Evolutionary conservation across 2,888 invertebrate genomes (phyloP), one percentile per base, ranked within the genome.

Genomic region (Agrilus biguttatus): DNA sequence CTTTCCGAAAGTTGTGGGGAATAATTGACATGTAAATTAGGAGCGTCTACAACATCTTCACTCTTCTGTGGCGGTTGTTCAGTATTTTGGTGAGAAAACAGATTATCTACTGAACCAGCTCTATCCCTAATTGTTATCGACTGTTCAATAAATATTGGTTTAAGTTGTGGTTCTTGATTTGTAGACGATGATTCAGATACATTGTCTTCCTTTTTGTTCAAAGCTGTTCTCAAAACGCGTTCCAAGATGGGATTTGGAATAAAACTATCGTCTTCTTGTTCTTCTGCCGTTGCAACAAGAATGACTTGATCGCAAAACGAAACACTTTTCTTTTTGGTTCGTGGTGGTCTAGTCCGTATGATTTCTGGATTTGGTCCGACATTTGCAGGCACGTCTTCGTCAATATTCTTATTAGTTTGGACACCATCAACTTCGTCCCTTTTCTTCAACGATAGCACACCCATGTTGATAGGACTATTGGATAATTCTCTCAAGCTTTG

Each of bases 271-370:
- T 87, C 87, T 64, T 89, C 89, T 56, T 90, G 86, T 54, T 91
- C 90, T 56, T 92, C 91, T 0, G 90, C 89, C 1, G 90, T 90
- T 5, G 92, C 90, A 10, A 92, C 91, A 43, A 92, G 68, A 47
- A 90, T 90, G 0, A 93, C 90, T 66, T 92, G 89, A 62, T 92
- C 92, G 58, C 91, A 92, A 65, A 93, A 93, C 0, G 92, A 91
- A 5, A 93, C 93, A 45, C 88, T 89, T 64, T 93, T 93, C 73
- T 91, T 91, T 60, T 88, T 88, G 0, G 78, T 76, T 45, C 81
- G 73, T 40, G 75, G 72, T 8, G 65, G 63, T 53, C 65, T 68
- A 44, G 63, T 66, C 1, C 68, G 63, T 32, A 68, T 67, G 41
- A 59, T 68, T 10, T 57, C 54, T 1, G 56, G 53, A 52, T 68